Evolutionary conservation across 2,888 invertebrate species (phyloP).

Genomic region (Koerneria pararmatus): DNA sequence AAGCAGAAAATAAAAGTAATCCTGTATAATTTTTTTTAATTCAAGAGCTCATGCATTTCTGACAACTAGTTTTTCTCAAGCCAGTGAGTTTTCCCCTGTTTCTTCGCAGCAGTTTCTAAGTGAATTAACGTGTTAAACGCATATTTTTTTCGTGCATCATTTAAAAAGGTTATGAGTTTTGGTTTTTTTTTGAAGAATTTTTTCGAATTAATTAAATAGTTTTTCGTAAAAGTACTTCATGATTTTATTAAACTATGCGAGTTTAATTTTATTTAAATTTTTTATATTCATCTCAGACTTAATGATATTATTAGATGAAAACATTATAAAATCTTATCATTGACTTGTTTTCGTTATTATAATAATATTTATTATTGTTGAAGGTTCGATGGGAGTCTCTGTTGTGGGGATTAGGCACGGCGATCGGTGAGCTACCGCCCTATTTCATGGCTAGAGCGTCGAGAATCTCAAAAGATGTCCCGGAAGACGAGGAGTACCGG

Average conservation of each 20-base stretch:
- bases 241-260: slow-evolving; percentile 1
- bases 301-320: too few relatives aligned
- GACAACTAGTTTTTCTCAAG: neutral
- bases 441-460: slow-evolving; percentile 98
- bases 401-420: slow-evolving; percentile 87
- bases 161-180: too few relatives aligned
- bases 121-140: too few relatives aligned
- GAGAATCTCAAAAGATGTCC: slow-evolving; percentile 51
- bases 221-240: slow-evolving; percentile 10
- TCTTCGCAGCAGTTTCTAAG: too few relatives aligned
- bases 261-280: neutral
- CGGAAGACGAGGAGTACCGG: slow-evolving; percentile 70
- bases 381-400: slow-evolving; percentile 84
- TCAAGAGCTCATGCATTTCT: neutral
- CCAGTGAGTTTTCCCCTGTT: too few relatives aligned
- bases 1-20: too few relatives aligned
- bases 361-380: neutral
- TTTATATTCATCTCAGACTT: too few relatives aligned
- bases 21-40: too few relatives aligned
- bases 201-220: slow-evolving; percentile 21
- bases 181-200: too few relatives aligned
- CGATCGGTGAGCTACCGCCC: slow-evolving; percentile 95
- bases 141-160: too few relatives aligned
- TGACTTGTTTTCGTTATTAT: neutral
- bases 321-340: too few relatives aligned